These are phyloP conservation scores for Capromys pilorides DNA, from an alignment of 2,797 vertebrate genomes.

Conservation along the genomic window DNA sequence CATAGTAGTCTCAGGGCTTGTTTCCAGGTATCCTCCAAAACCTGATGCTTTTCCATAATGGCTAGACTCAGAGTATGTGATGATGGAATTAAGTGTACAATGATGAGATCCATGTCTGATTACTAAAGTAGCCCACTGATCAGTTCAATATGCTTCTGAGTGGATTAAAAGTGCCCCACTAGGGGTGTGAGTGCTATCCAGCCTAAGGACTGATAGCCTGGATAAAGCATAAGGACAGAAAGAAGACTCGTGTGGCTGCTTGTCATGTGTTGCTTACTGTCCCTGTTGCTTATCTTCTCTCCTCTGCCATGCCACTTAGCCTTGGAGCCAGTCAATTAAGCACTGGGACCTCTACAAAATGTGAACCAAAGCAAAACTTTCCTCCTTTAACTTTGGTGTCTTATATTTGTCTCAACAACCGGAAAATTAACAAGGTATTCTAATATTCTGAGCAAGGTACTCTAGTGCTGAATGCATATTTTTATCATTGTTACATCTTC, in stretches of 20 bases:
- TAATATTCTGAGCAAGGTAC: neutral
- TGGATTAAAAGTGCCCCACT: neutral
- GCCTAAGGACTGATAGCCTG: no score
- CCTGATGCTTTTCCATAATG: neutral
- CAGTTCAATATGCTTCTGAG: neutral
- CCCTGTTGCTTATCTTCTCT: neutral
- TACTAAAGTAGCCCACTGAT: neutral
- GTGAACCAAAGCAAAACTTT: neutral
- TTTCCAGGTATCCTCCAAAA: neutral
- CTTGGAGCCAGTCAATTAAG: neutral
- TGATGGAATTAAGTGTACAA: neutral
- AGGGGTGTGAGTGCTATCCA: neutral
- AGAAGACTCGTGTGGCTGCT: neutral
- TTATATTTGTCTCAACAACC: neutral
- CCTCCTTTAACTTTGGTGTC: neutral
- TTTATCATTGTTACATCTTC: neutral
- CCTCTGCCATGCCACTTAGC: neutral
- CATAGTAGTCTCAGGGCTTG: neutral
- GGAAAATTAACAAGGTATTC: neutral
- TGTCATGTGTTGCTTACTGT: neutral
- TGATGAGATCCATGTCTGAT: neutral
- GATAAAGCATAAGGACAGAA: neutral
- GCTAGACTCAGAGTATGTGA: neutral
- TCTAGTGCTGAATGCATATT: neutral
- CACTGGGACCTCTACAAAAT: neutral